Evolutionary conservation across 2,797 vertebrate genomes (phyloP), one percentile per base, ranked within the genome.

Genomic region (Perodicticus potto): DNA sequence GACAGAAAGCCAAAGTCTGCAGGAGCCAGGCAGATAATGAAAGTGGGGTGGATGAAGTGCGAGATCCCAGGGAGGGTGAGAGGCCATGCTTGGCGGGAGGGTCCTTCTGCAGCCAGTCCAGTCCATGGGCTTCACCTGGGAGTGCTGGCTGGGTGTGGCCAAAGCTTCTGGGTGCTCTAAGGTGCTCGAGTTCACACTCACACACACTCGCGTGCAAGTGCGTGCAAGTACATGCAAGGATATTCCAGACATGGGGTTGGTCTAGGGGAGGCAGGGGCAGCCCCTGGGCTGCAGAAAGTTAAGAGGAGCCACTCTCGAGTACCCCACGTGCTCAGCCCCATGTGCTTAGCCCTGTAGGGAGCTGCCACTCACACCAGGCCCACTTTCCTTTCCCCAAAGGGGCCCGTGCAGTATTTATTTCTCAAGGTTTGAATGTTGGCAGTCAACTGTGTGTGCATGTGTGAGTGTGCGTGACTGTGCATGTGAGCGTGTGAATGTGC

Each of bases 121-220:
- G 59, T 14, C n/a, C n/a, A 7, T 0, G 4, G 23, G 55, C n/a
- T 3, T 40, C 43, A 10, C 43, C 25, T 1, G 37, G 49, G 78
- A 37, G 4, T 1, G 34, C 34, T 0, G 32, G 17, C 11, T 10
- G 0, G 5, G 20, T 0, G 0, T 11, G 74, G 25, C 32, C 55
- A 20, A 13, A n/a, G 25, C 5, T 11, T 63, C 25, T 1, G 29
- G 43, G 23, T 23, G 65, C 67, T 74, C 19, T 8, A 12, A 69
- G 55, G 61, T 69, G 16, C 29, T 45, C 12, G 16, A 0, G 3
- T 16, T 53, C 49, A 53, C 49, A 53, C 49, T 53, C 14, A 53
- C 3, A 49, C 45, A 53, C 14, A 53, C 49, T 53, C 49, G 16
- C 49, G 14, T 53, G 49, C 14, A 53, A 53, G 49, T 3, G 16